phyloP scores from a whole-genome alignment of 2,113 vertebrate genomes.

The Oreocharis arfaki region DNA sequence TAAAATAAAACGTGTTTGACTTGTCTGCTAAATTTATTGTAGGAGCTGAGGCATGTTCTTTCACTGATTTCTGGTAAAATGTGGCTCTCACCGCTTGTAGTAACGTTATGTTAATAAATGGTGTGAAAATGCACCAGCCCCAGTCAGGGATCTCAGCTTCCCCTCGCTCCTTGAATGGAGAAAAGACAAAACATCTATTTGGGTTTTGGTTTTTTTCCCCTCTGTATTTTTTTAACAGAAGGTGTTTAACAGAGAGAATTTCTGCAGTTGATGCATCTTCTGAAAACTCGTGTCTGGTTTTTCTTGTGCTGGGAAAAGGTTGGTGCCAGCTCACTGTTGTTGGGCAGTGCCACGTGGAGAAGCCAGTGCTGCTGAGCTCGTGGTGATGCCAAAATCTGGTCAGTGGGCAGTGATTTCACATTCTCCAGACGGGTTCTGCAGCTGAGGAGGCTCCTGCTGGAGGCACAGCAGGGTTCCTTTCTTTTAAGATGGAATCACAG shows the following conservation, averaged over 20 bases:
- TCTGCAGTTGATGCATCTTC: background rate
- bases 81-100: background rate
- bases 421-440: background rate
- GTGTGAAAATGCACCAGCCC: background rate
- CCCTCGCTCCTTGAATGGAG: background rate
- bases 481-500: background rate
- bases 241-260: background rate
- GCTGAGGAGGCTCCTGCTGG: background rate
- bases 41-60: background rate
- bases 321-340: background rate
- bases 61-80: background rate
- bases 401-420: background rate
- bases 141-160: background rate
- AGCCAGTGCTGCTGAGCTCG: background rate
- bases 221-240: background rate
- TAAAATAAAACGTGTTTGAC: constrained; percentile 28
- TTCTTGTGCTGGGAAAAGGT: background rate
- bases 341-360: background rate
- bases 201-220: fast-evolving
- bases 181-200: background rate
- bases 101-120: background rate
- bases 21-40: constrained; percentile 40
- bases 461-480: background rate
- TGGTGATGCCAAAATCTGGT: background rate
- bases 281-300: background rate